Evolutionary conservation across 2,797 vertebrate species (phyloP), one percentile per base, ranked within the genome.

Genomic region (Tangara arthus): DNA sequence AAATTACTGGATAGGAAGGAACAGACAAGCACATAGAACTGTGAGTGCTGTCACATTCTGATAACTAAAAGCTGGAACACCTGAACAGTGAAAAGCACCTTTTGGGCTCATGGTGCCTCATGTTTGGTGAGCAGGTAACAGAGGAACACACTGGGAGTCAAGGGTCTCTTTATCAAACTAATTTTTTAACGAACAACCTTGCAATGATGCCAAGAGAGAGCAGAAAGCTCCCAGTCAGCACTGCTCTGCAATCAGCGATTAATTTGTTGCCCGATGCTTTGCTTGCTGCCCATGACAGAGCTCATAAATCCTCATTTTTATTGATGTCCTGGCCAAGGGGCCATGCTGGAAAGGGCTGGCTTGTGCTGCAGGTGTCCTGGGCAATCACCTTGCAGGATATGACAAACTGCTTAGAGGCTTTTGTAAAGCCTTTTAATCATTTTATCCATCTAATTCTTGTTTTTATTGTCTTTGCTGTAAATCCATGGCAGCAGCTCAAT

Each of bases 291-390:
- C 85, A 76, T 66, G 95, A 95, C 91, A 95, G 87, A 83, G 93
- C 96, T 96, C 94, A 96, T 95, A 73, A 93, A 94, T 95, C 49
- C 94, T 94, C 93, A 79, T 91, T 92, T 76, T 86, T 81, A 91
- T 68, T 15, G 92, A 81, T 78, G 68, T 52, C 89, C 91, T 87
- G 83, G 95, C 90, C 2, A 0, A 82, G 69, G 42, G 83, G 81
- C 9, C 65, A 41, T 0, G 53, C 86, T 63, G 86, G 76, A 59
- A 49, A 47, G 65, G 88, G 47, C 87, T 69, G 89, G 6, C 85
- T 76, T 32, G 47, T 56, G 78, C 89, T 41, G 11, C 84, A 66
- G 82, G 81, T 78, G 7, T 66, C 73, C 91, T 64, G 79, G 82
- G 42, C 87, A 82, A 42, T 52, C 86, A 52, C 73, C 12, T 46